Evolutionary conservation across 2,888 invertebrate genomes (phyloP).

Genomic region (Epirrhoe tristata): DNA sequence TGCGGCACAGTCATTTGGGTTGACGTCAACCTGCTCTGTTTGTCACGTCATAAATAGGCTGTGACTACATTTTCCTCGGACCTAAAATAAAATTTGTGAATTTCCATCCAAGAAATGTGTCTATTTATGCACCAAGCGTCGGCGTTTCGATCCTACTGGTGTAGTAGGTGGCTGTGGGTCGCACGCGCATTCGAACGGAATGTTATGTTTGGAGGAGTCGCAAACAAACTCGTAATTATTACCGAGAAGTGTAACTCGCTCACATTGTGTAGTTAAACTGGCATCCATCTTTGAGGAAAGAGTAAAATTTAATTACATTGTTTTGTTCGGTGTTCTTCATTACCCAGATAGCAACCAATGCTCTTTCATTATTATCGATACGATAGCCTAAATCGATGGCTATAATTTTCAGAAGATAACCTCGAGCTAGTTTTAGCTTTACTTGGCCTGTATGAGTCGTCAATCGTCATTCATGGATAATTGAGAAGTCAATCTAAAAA

Average conservation of each 20-base stretch:
- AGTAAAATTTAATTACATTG: slow-evolving; percentile 49
- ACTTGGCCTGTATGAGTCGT: slow-evolving; percentile 20
- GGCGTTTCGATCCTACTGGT: slow-evolving; percentile 65
- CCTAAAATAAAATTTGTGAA: slow-evolving; percentile 71
- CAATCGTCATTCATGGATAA: slow-evolving; percentile 8
- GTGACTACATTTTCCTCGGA: slow-evolving; percentile 58
- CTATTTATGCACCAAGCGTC: slow-evolving; percentile 78
- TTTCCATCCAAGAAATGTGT: slow-evolving; percentile 76
- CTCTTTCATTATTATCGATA: not conserved
- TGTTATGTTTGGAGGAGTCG: slow-evolving; percentile 79
- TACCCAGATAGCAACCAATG: slow-evolving; percentile 14
- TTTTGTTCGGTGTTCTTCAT: slow-evolving; percentile 38
- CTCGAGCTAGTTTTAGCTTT: slow-evolving; percentile 15
- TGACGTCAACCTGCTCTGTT: slow-evolving; percentile 54
- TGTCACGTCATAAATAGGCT: slow-evolving; percentile 63
- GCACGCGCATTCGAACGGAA: slow-evolving; percentile 73
- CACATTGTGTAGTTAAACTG: slow-evolving; percentile 64
- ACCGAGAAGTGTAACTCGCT: slow-evolving; percentile 66
- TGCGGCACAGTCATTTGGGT: slow-evolving; percentile 28
- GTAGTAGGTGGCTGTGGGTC: slow-evolving; percentile 67
- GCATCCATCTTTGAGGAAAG: slow-evolving; percentile 59
- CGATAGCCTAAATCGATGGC: slow-evolving; percentile 17
- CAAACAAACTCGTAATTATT: slow-evolving; percentile 73
- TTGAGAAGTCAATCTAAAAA: slow-evolving; percentile 18
- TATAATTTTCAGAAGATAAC: slow-evolving; percentile 18